Evolutionary conservation across 2,113 vertebrate genomes (phyloP).

Genomic region (Nycticebus coucang): DNA sequence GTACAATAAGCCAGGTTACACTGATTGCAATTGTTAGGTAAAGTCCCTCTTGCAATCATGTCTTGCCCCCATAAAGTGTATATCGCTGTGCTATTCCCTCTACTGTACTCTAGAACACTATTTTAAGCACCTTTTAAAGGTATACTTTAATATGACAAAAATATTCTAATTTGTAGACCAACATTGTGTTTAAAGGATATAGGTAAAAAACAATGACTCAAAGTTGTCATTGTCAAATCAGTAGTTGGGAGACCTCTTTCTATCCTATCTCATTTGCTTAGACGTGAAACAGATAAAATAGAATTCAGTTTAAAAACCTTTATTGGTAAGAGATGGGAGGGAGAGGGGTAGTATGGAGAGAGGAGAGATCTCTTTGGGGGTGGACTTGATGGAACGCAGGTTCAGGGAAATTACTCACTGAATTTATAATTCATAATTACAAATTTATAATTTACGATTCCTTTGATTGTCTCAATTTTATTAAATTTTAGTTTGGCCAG

Average conservation of each 20-base stretch:
- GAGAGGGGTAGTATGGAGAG: not conserved
- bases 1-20: too few relatives aligned
- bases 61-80: too few relatives aligned
- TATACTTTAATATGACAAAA: not conserved
- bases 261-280: not conserved
- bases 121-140: not conserved
- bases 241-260: not conserved
- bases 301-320: not conserved
- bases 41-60: too few relatives aligned
- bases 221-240: not conserved
- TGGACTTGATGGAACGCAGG: not conserved
- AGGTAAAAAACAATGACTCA: not conserved
- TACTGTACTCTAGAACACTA: not conserved
- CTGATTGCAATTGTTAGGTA: too few relatives aligned
- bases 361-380: not conserved
- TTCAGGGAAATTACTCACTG: not conserved
- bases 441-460: not conserved
- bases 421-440: not conserved
- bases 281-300: not conserved
- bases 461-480: not conserved
- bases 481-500: not conserved
- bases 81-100: not conserved
- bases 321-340: not conserved
- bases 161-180: not conserved
- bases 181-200: not conserved